Percentiles rank a stretch among this genome's conserved stretches.
These are phyloP conservation scores for Osedax frankpressi DNA, from an alignment of 2,888 invertebrate genomes.

Conservation along the genomic window DNA sequence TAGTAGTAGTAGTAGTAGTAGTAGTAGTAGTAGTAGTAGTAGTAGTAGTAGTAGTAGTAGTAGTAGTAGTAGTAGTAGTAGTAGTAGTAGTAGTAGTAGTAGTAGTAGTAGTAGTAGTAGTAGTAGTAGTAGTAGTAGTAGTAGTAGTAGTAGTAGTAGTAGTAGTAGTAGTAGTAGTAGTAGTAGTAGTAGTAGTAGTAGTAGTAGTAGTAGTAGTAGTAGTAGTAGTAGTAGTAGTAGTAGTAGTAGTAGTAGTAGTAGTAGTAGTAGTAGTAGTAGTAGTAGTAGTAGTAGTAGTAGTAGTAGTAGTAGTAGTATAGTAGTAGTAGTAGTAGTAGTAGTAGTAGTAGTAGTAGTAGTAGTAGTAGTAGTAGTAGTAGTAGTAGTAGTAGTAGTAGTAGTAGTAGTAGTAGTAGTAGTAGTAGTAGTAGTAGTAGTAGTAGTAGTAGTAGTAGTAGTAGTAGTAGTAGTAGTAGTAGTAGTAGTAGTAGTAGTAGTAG, in stretches of 20 bases:
- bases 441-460: not conserved
- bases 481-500: not conserved
- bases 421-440: not conserved
- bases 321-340: not conserved
- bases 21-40: slow-evolving; percentile 22
- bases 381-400: not conserved
- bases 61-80: not conserved
- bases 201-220: not conserved
- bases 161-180: not conserved
- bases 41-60: slow-evolving; percentile 21
- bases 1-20: slow-evolving; percentile 23
- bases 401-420: not conserved
- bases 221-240: not conserved
- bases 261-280: not conserved
- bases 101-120: not conserved
- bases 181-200: not conserved
- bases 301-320: not conserved
- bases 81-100: not conserved
- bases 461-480: not conserved
- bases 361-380: not conserved
- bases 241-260: not conserved
- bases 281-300: not conserved
- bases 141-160: not conserved
- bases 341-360: not conserved
- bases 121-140: not conserved